Percentiles rank a stretch among this genome's conserved stretches.
These are phyloP conservation scores for Acleris laterana DNA, from an alignment of 2,888 invertebrate species.

Conservation along the genomic window DNA sequence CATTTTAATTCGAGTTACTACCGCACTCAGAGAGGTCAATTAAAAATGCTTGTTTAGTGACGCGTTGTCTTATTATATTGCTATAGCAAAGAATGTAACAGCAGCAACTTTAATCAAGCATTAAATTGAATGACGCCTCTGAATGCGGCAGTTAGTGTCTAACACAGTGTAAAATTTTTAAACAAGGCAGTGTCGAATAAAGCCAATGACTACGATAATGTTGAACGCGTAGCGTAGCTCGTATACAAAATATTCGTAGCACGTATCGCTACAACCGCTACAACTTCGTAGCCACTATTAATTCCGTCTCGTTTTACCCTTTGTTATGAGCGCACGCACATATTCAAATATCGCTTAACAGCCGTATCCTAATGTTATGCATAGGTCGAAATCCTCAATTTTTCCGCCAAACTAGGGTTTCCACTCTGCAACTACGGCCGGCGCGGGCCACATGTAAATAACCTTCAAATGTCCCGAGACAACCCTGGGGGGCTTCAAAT, in stretches of 20 bases:
- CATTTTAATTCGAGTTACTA: too few species aligned
- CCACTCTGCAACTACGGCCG: slow-evolving; percentile 11
- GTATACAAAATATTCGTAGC: slow-evolving; percentile 5
- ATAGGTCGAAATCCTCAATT: slow-evolving; percentile 31
- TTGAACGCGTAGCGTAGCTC: neutral
- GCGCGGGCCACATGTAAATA: slow-evolving; percentile 25
- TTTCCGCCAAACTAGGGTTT: slow-evolving; percentile 26
- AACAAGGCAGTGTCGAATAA: too few species aligned
- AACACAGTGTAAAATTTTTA: too few species aligned
- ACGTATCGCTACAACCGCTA: neutral
- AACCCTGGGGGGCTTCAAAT: slow-evolving; percentile 30
- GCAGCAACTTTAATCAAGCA: too few species aligned
- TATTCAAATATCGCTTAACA: slow-evolving; percentile 7
- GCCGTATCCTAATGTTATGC: slow-evolving; percentile 24
- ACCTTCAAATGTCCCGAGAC: slow-evolving; percentile 15
- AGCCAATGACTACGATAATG: too few species aligned
- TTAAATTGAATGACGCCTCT: too few species aligned
- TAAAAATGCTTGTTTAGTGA: too few species aligned
- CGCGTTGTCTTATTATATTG: too few species aligned
- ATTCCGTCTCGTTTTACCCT: neutral
- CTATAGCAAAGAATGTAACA: too few species aligned
- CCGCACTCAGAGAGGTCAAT: too few species aligned
- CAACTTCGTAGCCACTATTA: neutral
- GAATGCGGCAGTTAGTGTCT: too few species aligned
- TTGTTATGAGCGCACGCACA: slow-evolving; percentile 3